phyloP scores from a whole-genome alignment of 64 coral and sea anemone genomes.

The Montipora efflorescens region DNA sequence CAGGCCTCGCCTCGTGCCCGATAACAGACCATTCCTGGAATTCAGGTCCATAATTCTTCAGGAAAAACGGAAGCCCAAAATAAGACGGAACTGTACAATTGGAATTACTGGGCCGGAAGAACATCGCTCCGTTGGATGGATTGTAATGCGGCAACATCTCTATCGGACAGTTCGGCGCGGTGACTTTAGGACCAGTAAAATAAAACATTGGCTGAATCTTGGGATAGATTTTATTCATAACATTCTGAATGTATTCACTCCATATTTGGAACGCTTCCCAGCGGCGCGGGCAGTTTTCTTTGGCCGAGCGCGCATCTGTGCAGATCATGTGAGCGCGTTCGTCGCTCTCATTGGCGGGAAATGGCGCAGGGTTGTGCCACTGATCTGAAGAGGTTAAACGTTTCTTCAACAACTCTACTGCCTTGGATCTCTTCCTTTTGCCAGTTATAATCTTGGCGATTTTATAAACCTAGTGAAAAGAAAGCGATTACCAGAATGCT shows the following conservation, averaged over 20 bases:
- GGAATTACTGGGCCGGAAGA: slow-evolving; percentile 62
- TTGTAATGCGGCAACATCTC: slow-evolving; percentile 81
- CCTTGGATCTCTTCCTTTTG: slow-evolving; percentile 7
- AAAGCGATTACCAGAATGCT: not conserved
- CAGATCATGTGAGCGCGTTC: slow-evolving; percentile 72
- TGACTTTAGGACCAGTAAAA: slow-evolving; percentile 76
- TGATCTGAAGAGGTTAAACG: not conserved
- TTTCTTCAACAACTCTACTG: slow-evolving; percentile 55
- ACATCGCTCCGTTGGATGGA: slow-evolving; percentile 87
- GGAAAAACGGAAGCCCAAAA: slow-evolving; percentile 85
- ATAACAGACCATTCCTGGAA: slow-evolving; percentile 95
- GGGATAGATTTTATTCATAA: slow-evolving; percentile 77
- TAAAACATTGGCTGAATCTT: slow-evolving; percentile 77
- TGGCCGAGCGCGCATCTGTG: slow-evolving; percentile 31
- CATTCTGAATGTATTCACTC: slow-evolving; percentile 58
- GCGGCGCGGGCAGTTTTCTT: slow-evolving; percentile 76
- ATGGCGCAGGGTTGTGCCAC: slow-evolving; percentile 71
- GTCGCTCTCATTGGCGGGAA: slow-evolving; percentile 86
- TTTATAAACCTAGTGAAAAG: slow-evolving; percentile 55
- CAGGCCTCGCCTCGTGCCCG: slow-evolving; percentile 85
- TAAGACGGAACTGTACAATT: slow-evolving; percentile 60
- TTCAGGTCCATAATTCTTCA: slow-evolving; percentile 78
- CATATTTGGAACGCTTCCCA: slow-evolving; percentile 83
- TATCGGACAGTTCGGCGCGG: slow-evolving; percentile 80
- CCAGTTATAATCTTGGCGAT: slow-evolving; percentile 75